A percentile compares a stretch with the other conserved stretches of the same genome.
Evolutionary conservation across 2,888 invertebrate genomes (phyloP).

Genomic region (Acanthosepion esculentum): DNA sequence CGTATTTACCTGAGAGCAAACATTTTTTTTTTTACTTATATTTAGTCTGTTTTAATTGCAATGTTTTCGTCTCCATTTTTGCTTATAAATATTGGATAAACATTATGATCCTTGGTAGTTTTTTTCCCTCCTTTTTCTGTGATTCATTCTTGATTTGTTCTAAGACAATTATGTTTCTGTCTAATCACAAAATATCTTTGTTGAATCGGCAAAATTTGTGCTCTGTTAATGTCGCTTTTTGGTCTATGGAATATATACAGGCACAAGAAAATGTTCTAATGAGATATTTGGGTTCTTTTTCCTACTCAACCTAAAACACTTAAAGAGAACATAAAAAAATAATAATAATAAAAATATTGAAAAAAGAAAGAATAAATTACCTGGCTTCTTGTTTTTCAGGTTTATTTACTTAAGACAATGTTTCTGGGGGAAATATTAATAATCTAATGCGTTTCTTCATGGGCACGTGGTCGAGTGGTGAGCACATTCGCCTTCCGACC

Average conservation of each 20-base stretch:
- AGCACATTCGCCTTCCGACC: no score
- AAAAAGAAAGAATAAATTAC: no score
- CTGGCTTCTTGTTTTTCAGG: no score
- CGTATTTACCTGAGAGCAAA: not conserved
- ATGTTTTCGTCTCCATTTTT: not conserved
- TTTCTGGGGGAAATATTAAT: no score
- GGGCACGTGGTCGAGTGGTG: no score
- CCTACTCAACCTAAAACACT: no score
- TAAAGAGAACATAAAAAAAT: no score
- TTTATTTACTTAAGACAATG: no score
- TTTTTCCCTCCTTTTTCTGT: not conserved
- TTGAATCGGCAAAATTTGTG: not conserved
- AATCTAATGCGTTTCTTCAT: no score
- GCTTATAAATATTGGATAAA: not conserved
- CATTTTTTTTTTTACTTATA: not conserved
- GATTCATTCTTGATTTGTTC: not conserved
- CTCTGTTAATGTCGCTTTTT: not conserved
- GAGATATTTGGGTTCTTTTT: no score
- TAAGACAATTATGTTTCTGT: not conserved
- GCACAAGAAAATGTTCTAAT: no score
- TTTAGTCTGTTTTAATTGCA: not conserved
- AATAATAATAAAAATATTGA: no score
- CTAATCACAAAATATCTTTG: not conserved
- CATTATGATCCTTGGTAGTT: not conserved
- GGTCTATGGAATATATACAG: not conserved